A percentile compares a stretch with the other conserved stretches of the same genome.
Conservation (phyloP, 2,888 invertebrate species). For the Ctenicera cuprea region DNA sequence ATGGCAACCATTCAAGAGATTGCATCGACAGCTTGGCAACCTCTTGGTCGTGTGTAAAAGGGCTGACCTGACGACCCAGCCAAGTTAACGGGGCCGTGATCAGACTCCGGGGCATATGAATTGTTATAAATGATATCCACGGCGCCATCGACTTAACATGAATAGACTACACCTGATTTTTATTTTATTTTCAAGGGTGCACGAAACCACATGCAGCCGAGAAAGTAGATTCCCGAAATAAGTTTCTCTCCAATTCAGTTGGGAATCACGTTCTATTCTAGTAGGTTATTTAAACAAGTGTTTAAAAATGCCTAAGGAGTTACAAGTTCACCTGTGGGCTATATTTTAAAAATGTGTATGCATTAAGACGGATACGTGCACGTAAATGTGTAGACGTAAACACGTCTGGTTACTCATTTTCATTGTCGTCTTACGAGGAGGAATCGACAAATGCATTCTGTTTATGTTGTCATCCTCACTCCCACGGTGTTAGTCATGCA, state of each 20-base stretch:
- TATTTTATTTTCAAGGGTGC: constrained; percentile 2
- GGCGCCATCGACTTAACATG: neutral
- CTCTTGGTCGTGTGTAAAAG: constrained; percentile 20
- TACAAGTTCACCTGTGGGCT: constrained; percentile 36
- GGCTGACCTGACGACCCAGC: constrained; percentile 29
- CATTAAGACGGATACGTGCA: constrained; percentile 19
- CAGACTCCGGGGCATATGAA: neutral
- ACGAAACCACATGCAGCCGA: neutral
- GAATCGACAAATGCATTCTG: constrained; percentile 22
- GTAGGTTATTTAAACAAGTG: constrained; percentile 19
- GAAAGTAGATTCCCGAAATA: neutral
- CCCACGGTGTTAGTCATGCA: constrained; percentile 28
- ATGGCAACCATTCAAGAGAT: constrained; percentile 15
- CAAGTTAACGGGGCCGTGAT: constrained; percentile 20
- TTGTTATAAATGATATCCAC: neutral
- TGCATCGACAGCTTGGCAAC: constrained; percentile 21
- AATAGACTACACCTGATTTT: neutral
- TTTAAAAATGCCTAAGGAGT: constrained; percentile 34
- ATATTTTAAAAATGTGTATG: constrained; percentile 33
- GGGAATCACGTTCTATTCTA: constrained; percentile 23
- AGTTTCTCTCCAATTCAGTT: constrained; percentile 10
- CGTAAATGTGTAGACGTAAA: constrained; percentile 18
- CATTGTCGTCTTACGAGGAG: neutral
- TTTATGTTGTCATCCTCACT: constrained; percentile 30
- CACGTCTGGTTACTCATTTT: constrained; percentile 22